A percentile compares a stretch with the other conserved stretches of the same genome.
Conservation (phyloP, 2,113 vertebrate genomes). For the Euleptes europaea region DNA sequence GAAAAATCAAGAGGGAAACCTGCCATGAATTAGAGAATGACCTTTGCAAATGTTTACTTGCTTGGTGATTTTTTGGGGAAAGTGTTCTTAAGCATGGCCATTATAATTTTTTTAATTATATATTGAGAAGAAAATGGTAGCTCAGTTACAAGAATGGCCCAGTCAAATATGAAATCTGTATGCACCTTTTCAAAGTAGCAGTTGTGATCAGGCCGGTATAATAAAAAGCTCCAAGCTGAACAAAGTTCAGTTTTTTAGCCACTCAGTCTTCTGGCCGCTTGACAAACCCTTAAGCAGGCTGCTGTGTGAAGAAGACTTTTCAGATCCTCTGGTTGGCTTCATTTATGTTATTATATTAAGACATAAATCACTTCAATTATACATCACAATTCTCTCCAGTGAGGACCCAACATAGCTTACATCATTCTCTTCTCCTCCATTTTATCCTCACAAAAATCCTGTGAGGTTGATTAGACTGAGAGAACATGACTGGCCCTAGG, state of each 20-base stretch:
- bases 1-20: constrained; percentile 64
- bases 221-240: background rate
- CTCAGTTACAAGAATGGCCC: background rate
- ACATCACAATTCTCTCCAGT: no score
- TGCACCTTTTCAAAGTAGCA: background rate
- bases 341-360: background rate
- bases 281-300: background rate
- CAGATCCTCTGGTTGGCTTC: no score
- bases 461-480: no score
- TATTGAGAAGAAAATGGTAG: background rate
- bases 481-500: no score
- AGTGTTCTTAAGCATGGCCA: background rate
- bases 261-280: background rate
- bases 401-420: no score
- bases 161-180: background rate
- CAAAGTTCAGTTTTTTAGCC: background rate
- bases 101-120: background rate
- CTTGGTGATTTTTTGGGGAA: constrained; percentile 4
- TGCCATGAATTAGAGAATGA: constrained; percentile 53
- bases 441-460: no score
- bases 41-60: constrained; percentile 36
- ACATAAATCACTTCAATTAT: no score
- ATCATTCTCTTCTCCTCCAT: no score
- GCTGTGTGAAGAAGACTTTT: no score
- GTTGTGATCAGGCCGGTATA: background rate